phyloP scores from a whole-genome alignment of 2,113 vertebrate species.

The Mastomys natalensis region DNA sequence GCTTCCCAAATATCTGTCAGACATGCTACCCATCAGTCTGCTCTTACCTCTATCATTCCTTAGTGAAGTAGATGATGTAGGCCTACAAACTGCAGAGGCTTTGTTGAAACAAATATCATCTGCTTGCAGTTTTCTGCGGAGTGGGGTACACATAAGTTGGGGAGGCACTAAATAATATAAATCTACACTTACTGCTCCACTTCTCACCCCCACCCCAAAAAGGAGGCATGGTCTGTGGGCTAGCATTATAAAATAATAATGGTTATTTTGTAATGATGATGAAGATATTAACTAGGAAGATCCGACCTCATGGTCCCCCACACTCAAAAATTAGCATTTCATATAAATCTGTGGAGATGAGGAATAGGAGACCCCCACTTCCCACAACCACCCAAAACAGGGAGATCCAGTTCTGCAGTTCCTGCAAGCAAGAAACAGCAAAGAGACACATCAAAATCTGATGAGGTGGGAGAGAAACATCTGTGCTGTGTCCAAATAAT shows the following conservation, averaged over 20 bases:
- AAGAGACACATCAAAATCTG: neutral
- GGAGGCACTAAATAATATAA: neutral
- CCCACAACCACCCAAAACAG: neutral
- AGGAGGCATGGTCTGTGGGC: neutral
- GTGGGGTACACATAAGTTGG: neutral
- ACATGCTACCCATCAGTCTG: neutral
- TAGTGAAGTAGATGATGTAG: neutral
- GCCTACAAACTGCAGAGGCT: neutral
- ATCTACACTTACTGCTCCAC: neutral
- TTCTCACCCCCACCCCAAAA: neutral
- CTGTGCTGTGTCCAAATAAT: neutral
- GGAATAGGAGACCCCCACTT: neutral
- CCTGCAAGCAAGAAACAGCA: neutral
- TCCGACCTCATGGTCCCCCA: neutral
- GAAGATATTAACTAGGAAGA: neutral
- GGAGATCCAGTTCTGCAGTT: neutral
- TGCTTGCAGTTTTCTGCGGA: neutral
- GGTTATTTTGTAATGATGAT: conserved; percentile 18
- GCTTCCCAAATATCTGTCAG: neutral
- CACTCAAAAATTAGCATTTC: neutral
- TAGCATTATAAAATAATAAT: conserved; percentile 18
- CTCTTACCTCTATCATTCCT: neutral
- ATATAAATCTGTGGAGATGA: neutral
- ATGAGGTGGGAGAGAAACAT: neutral
- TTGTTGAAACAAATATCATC: neutral